Percentiles rank a stretch among this genome's conserved stretches.
Conservation (phyloP, 2,888 invertebrate genomes). For the Drosophila helvetica region DNA sequence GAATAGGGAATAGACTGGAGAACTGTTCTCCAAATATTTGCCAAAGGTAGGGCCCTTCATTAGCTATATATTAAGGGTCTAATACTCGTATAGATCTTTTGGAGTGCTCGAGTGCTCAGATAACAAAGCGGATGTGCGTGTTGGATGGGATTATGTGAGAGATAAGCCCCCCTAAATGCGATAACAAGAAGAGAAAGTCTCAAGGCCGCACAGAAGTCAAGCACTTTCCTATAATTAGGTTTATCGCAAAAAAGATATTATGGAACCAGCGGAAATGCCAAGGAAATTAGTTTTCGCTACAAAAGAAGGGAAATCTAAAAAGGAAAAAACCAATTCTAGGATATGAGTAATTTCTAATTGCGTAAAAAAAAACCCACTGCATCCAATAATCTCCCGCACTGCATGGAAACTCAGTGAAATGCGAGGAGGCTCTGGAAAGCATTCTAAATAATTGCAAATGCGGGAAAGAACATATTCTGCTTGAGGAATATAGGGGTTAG, state of each 20-base stretch:
- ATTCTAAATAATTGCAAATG: background rate
- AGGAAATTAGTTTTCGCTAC: background rate
- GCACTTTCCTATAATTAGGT: background rate
- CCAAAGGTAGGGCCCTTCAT: constrained; percentile 10
- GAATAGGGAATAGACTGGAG: background rate
- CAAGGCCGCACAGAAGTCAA: background rate
- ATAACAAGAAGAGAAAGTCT: constrained; percentile 14
- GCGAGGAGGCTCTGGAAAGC: background rate
- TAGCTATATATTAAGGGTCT: background rate
- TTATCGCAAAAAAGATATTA: constrained; percentile 10
- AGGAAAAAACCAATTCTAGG: background rate
- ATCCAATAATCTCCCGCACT: no score
- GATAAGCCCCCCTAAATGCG: constrained; percentile 24
- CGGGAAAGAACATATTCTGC: background rate
- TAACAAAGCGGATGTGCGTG: constrained; percentile 25
- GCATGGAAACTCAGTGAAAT: background rate
- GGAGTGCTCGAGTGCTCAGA: background rate
- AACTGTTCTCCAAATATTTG: constrained; percentile 7
- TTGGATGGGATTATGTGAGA: constrained; percentile 6
- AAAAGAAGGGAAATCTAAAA: background rate
- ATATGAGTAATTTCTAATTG: background rate
- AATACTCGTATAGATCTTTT: background rate
- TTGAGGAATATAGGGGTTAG: background rate
- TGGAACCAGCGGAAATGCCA: background rate
- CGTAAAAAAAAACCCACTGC: no score